A percentile compares a stretch with the other conserved stretches of the same genome.
phyloP scores from a whole-genome alignment of 2,797 vertebrate species.

The Lepus oiostolus region DNA sequence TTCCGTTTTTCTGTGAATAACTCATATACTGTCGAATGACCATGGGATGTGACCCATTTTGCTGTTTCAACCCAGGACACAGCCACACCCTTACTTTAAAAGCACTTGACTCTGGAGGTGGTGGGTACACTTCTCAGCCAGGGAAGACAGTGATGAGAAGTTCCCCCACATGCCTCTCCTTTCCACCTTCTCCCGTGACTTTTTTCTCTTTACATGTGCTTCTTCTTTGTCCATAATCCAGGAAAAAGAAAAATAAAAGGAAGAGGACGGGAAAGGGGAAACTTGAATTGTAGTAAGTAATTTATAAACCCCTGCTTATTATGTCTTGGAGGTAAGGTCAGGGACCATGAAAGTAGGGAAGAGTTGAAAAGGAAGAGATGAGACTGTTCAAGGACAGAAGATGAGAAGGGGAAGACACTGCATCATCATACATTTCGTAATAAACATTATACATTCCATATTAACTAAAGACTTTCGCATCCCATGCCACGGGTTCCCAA shows the following conservation, averaged over 20 bases:
- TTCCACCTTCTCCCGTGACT: neutral
- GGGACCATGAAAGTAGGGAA: neutral
- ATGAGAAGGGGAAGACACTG: neutral
- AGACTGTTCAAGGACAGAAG: neutral
- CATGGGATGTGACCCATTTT: no score
- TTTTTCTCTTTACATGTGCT: neutral
- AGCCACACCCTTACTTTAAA: neutral
- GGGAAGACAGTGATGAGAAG: neutral
- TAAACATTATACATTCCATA: fast-evolving
- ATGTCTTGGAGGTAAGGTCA: neutral
- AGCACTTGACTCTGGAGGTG: no score
- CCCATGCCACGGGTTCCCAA: neutral
- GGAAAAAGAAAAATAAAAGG: neutral
- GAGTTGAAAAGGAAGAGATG: neutral
- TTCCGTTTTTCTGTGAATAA: no score
- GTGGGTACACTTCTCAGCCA: neutral
- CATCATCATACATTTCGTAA: fast-evolving
- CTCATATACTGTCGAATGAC: neutral
- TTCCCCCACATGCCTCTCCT: neutral
- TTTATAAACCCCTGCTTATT: neutral
- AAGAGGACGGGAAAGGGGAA: neutral
- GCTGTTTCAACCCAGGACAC: neutral
- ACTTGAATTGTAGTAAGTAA: neutral
- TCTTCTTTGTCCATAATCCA: neutral
- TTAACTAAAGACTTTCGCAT: no score